Base-by-base conservation (phyloP, 1,140 invertebrate species). In the Polyergus mexicanus region DNA sequence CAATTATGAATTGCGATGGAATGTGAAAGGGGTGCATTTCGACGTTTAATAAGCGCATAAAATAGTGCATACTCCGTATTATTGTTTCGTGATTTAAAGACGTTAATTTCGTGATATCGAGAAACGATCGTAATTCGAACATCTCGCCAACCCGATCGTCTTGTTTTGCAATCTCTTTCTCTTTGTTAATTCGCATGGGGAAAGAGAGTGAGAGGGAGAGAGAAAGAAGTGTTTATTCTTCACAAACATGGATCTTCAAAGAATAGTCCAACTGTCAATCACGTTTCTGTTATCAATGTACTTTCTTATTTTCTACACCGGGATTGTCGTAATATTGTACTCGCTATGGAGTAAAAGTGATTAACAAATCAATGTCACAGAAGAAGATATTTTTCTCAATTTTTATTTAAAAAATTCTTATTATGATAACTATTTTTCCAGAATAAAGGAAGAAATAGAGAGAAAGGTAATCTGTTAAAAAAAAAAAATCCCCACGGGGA, bases 261-360 rank as follows among this genome's bases (percentile, higher is more conserved):
- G 94, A 76, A 86, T 94, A 68, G 7, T 93, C 51, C 92, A 94
- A 60, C 85, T 95, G 10, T 76, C 92, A 28, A 65, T 93, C 28
- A 94, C 94, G 1, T 88, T 92, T 68, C 54, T 90, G 5, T 75
- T 95, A 63, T 92, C 92, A 2, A 91, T 92, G 71, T 95, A 95
- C 63, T 94, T 95, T 91, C 88, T 95, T 6, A 41, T 94, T 5
- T 92, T 95, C 77, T 95, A 95, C 65, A 51, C 84, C 13, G 94
- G 87, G 6, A 80, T 86, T 0, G 81, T 80, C 51, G 65, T 94
- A 6, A 78, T 94, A n/a, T 68, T 95, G 0, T 94, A 93, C 68
- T 88, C 94, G 19, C 47, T 94, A 32, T 95, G 88, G 89, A 54
- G 47, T n/a, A 75, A 19, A 25, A 51, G 8, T 13, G 44, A 47